Conservation (phyloP, 2,797 vertebrate genomes). For the Microhierax caerulescens region DNA sequence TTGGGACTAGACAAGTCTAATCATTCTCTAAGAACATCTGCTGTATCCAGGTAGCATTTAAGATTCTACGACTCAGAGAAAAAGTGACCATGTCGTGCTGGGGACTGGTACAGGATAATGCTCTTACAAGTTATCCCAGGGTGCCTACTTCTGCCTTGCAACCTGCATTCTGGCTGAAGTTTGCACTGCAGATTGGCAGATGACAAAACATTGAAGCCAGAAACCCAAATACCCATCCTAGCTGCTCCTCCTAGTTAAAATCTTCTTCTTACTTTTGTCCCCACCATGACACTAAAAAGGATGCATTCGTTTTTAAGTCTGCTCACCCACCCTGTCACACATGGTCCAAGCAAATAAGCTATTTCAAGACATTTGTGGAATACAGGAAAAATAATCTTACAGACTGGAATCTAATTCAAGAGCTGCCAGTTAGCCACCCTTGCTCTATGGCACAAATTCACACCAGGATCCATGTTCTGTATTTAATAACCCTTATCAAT, state of each 20-base stretch:
- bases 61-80: not conserved
- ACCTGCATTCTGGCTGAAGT: not conserved
- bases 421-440: not conserved
- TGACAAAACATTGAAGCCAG: not conserved
- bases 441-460: not conserved
- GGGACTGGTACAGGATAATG: not conserved
- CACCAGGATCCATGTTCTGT: not conserved
- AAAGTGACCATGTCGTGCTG: not conserved
- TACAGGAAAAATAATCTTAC: not conserved
- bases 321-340: not conserved
- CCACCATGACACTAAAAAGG: not conserved
- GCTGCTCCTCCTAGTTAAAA: not conserved
- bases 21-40: not conserved
- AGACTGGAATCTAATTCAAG: not conserved
- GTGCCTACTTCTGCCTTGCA: not conserved
- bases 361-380: not conserved
- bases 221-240: not conserved
- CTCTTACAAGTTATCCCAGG: not conserved
- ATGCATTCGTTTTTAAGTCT: not conserved
- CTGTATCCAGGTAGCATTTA: not conserved
- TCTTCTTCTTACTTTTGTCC: not conserved
- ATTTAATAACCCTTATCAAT: not conserved
- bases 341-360: not conserved
- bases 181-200: not conserved
- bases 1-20: not conserved